A percentile compares a stretch with the other conserved stretches of the same genome.
Evolutionary conservation across 2,113 vertebrate species (phyloP).

Genomic region (Apteryx owenii): DNA sequence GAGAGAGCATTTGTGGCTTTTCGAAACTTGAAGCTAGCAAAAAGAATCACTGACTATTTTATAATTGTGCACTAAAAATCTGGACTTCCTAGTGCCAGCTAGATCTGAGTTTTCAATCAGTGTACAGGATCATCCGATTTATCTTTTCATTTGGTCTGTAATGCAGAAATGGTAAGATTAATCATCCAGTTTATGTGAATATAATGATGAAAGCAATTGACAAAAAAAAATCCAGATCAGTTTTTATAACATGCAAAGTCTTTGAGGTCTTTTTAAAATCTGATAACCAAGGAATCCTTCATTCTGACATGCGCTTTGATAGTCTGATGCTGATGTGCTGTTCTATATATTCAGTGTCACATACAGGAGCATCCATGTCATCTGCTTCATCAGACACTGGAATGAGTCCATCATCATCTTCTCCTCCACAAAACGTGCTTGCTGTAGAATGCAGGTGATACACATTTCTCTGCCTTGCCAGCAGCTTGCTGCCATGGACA

Average conservation of each 20-base stretch:
- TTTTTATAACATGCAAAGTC: not conserved
- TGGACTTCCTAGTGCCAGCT: not conserved
- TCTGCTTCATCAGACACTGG: constrained; percentile 96
- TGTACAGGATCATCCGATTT: not conserved
- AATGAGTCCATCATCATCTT: constrained; percentile 95
- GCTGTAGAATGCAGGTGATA: constrained; percentile 99
- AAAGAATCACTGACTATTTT: not conserved
- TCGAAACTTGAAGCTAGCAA: not conserved
- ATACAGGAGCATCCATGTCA: constrained; percentile 92
- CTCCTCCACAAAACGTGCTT: constrained; percentile 93
- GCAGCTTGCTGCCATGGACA: constrained; percentile 85
- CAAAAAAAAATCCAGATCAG: fast-evolving
- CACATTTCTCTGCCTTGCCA: constrained; percentile 76
- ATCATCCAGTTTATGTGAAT: not conserved
- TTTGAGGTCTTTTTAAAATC: not conserved
- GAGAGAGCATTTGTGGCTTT: not conserved
- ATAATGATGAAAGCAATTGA: not conserved
- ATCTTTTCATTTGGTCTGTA: not conserved
- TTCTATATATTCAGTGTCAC: constrained; percentile 82
- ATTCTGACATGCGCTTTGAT: fast-evolving
- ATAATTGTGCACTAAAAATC: not conserved
- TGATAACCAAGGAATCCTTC: not conserved
- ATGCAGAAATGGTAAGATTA: not conserved
- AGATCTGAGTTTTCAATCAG: not conserved
- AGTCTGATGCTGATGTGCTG: not conserved